Base-by-base conservation (phyloP, 2,888 invertebrate genomes). In the Halictus quadricinctus region DNA sequence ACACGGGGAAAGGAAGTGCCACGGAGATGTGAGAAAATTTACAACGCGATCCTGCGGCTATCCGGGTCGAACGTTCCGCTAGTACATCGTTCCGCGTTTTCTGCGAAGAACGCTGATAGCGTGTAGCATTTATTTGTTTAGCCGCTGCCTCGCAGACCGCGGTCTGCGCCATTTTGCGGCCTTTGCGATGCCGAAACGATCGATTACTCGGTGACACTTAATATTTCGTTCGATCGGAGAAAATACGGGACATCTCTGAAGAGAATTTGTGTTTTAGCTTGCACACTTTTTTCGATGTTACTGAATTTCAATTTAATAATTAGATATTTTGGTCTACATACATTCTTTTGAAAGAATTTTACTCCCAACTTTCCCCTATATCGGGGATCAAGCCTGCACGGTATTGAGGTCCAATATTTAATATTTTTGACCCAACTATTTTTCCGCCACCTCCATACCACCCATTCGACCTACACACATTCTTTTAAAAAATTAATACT, bases 1-100 rank as follows among this genome's bases (percentile, higher is more conserved):
- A 84, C 50, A 72, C 78, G 60, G 18, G 36, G 46, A 66, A 48
- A 78, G 84, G 79, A 83, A 83, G 60, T 72, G 46, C 58, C 76
- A 25, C 15, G 46, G 48, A 81, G 46, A 76, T 66, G 64, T 36
- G 50, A 54, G 75, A 36, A 81, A 83, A 80, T 80, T 80, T 50
- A 50, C 50, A 21, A 50, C 36, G 50, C 50, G 50, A 29, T 36
- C 21, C 21, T 50, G 36, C 12, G 10, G 50, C 73, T 73, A 46
- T 18, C 8, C 25, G 29, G 72, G 29, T 3, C 48, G 46, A 18
- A 50, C 72, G 48, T 48, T 50, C 29, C 29, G 48, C 25, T 18
- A 18, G 13, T 43, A 41, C 4, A 58, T n/a, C 75, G 60, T 29
- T 43, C 36, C 66, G 21, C 66, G 36, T 41, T 43, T 69, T 43